These are phyloP conservation scores for Drosophila rhopaloa DNA, from an alignment of 1,140 invertebrate genomes.

Conservation along the genomic window DNA sequence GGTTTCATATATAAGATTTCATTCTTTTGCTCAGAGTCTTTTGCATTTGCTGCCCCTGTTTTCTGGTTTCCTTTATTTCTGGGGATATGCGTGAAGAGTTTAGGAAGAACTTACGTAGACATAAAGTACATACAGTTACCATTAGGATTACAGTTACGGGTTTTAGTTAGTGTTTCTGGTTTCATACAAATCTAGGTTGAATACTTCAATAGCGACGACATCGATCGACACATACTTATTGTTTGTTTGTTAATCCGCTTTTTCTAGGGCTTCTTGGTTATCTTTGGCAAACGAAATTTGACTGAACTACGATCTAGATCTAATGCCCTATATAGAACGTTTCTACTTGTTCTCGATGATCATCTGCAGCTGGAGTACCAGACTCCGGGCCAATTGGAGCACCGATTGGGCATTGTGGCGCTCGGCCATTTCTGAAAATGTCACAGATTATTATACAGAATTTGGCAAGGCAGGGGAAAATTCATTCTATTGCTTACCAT, in stretches of 20 bases:
- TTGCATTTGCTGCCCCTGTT: slow-evolving; percentile 53
- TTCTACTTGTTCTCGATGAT: slow-evolving; percentile 94
- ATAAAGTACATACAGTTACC: slow-evolving; percentile 32
- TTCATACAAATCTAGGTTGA: slow-evolving; percentile 26
- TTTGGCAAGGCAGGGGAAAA: no score
- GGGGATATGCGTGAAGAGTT: slow-evolving; percentile 46
- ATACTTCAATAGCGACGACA: slow-evolving; percentile 36
- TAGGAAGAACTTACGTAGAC: slow-evolving; percentile 45
- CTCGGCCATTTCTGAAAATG: slow-evolving; percentile 95
- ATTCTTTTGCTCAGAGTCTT: slow-evolving; percentile 51
- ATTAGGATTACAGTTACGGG: slow-evolving; percentile 3
- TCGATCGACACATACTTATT: slow-evolving; percentile 38
- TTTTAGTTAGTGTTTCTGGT: slow-evolving; percentile 14
- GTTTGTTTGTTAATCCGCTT: slow-evolving; percentile 19
- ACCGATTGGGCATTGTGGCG: slow-evolving; percentile 93
- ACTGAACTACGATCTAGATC: slow-evolving; percentile 28
- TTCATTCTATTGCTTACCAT: slow-evolving; percentile 87
- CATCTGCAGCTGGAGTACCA: slow-evolving; percentile 94
- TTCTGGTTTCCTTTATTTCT: slow-evolving; percentile 12
- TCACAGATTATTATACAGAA: no score
- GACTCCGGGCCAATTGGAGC: slow-evolving; percentile 91
- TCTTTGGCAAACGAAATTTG: slow-evolving; percentile 47
- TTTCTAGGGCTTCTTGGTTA: neutral
- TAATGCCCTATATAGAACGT: slow-evolving; percentile 7
- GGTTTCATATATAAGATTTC: slow-evolving; percentile 24